Conservation (phyloP, 2,113 vertebrate species). For the Myodes glareolus region DNA sequence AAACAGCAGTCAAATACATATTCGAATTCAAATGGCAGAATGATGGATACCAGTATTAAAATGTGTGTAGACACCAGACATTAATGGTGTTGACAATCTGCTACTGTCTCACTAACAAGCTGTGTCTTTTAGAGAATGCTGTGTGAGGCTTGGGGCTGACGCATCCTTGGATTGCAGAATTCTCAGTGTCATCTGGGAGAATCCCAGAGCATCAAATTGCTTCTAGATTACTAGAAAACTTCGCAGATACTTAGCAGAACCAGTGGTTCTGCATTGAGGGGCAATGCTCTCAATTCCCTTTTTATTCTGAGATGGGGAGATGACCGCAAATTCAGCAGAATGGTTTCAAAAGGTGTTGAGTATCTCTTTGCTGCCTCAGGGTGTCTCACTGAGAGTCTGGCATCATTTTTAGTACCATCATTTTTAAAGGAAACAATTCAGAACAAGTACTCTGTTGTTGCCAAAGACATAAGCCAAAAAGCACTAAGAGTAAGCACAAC, state of each 20-base stretch:
- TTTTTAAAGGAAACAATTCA: conserved; percentile 59
- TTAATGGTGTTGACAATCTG: conserved; percentile 15
- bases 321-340: neutral
- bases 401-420: conserved; percentile 33
- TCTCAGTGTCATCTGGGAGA: conserved; percentile 23
- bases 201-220: neutral
- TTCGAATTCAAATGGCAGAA: conserved; percentile 22
- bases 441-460: neutral
- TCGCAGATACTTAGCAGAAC: neutral
- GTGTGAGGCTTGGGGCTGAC: neutral
- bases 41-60: neutral
- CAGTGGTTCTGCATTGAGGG: neutral
- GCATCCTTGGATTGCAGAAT: neutral
- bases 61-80: neutral
- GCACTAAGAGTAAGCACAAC: conserved; percentile 28
- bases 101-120: neutral
- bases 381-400: neutral
- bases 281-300: neutral
- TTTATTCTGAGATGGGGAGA: neutral
- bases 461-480: conserved; percentile 58
- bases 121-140: neutral
- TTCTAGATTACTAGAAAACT: neutral
- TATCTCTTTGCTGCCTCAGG: neutral
- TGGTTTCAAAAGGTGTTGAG: conserved; percentile 6
- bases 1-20: conserved; percentile 22